Base-by-base conservation (phyloP, 1,140 invertebrate species). In the Lepidotrigona ventralis region DNA sequence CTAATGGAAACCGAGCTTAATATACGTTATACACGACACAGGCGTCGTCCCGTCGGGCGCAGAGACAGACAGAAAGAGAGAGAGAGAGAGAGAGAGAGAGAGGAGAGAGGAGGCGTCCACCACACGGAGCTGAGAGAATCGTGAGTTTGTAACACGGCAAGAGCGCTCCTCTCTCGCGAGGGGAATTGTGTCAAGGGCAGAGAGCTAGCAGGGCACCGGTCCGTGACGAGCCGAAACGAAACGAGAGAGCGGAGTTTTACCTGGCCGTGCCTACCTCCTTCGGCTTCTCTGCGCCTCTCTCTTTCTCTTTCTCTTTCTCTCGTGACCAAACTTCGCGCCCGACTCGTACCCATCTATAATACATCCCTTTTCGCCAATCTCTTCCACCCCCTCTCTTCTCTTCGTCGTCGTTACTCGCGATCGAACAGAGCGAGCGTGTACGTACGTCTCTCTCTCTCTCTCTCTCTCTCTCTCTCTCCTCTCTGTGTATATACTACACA, bases 151-250 rank as follows among this genome's bases (percentile, higher is more conserved):
- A 79, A 78, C 83, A 64, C 81, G 69, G 87, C 83, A 70, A 81
- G 86, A 87, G 46, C 85, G 84, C 75, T 85, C 78, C 88, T 84
- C 88, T 84, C 85, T 86, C 81, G 74, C 88, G 75, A 83, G 85
- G 75, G 86, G 88, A 93, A 93, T 85, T 93, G 91, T 93, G 93
- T 93, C 93, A 93, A 93, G 92, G 93, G 91, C 92, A 93, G 86
- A 93, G 86, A 90, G 74, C 84, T 87, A 86, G 86, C 88, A 87
- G 88, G 85, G 90, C 91, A 90, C 90, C 90, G 90, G 90, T 92
- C 90, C 88, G 91, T 91, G 90, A 90, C 91, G 91, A 91, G 90
- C 89, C 88, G 91, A 92, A 90, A 92, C 89, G 86, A 64, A 29
- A 90, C 90, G 86, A 86, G 88, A 85, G 87, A 87, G 79, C 79